phyloP scores from a whole-genome alignment of 2,113 vertebrate species.

The Hystrix cristata region DNA sequence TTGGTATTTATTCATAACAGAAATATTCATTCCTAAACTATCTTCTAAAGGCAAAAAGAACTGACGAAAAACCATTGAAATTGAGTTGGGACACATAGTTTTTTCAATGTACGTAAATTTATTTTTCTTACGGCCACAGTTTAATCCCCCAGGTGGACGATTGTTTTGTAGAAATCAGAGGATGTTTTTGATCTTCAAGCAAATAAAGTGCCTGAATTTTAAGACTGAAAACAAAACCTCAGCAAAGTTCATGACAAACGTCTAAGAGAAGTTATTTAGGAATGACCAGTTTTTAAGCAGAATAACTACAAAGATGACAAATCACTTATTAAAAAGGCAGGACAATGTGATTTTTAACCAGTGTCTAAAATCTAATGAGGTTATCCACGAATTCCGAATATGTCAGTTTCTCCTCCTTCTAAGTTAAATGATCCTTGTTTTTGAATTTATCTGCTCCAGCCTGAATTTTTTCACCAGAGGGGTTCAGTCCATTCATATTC shows the following conservation, averaged over 20 bases:
- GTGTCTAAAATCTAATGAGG: background rate
- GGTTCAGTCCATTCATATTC: background rate
- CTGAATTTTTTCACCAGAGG: background rate
- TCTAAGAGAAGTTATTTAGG: conserved; percentile 47
- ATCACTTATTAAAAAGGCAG: background rate
- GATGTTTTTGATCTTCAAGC: conserved; percentile 50
- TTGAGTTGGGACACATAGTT: background rate
- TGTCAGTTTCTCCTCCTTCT: conserved; percentile 1
- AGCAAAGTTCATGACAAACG: conserved; percentile 49
- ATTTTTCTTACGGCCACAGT: conserved; percentile 7
- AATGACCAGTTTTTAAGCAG: conserved; percentile 37
- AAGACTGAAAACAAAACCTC: conserved; percentile 27
- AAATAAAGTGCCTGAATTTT: conserved; percentile 34
- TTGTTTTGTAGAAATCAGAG: conserved; percentile 25
- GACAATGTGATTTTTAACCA: background rate
- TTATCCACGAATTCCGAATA: background rate
- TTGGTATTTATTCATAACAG: background rate
- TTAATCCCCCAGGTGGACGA: background rate
- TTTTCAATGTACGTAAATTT: conserved; percentile 20
- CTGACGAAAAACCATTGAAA: background rate
- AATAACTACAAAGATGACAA: conserved; percentile 12
- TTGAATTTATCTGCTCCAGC: background rate
- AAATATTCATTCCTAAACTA: background rate
- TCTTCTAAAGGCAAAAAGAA: background rate
- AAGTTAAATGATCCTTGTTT: conserved; percentile 24